These are phyloP conservation scores for Nymphicus hollandicus DNA, from an alignment of 2,113 vertebrate species.

Conservation along the genomic window DNA sequence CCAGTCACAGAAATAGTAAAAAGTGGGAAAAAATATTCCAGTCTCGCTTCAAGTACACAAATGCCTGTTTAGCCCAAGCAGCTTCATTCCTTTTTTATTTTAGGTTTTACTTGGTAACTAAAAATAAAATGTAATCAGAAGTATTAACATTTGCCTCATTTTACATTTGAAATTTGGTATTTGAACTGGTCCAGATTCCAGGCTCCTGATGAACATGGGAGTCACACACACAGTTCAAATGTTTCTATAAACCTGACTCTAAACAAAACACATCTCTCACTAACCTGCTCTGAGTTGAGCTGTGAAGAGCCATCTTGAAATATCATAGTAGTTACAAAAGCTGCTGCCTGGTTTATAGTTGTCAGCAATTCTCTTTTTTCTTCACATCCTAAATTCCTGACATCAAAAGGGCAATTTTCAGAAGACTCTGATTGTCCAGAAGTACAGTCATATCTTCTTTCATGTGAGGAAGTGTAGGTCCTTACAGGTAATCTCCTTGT, in stretches of 20 bases:
- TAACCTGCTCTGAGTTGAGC: conserved; percentile 79
- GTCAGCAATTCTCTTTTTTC: conserved; percentile 73
- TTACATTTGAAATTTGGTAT: background rate
- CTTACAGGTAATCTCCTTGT: background rate
- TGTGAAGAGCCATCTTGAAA: conserved; percentile 86
- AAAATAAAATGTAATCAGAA: background rate
- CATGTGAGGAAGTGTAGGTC: background rate
- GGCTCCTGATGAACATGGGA: background rate
- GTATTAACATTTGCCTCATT: background rate
- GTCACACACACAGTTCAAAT: background rate
- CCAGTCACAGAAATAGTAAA: background rate
- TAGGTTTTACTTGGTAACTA: background rate
- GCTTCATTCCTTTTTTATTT: background rate
- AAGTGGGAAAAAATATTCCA: background rate
- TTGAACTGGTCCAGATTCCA: background rate
- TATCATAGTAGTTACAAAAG: conserved; percentile 80
- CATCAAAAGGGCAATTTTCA: conserved; percentile 64
- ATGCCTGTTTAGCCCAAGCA: background rate
- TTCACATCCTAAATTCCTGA: conserved; percentile 63
- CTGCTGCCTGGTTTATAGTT: conserved; percentile 50
- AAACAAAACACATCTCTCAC: background rate
- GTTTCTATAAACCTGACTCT: background rate
- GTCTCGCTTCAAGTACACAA: background rate
- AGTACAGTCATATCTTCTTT: background rate
- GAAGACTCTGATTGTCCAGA: conserved; percentile 26